Base-by-base conservation (phyloP, 2,888 invertebrate genomes). In the Mythimna vitellina region DNA sequence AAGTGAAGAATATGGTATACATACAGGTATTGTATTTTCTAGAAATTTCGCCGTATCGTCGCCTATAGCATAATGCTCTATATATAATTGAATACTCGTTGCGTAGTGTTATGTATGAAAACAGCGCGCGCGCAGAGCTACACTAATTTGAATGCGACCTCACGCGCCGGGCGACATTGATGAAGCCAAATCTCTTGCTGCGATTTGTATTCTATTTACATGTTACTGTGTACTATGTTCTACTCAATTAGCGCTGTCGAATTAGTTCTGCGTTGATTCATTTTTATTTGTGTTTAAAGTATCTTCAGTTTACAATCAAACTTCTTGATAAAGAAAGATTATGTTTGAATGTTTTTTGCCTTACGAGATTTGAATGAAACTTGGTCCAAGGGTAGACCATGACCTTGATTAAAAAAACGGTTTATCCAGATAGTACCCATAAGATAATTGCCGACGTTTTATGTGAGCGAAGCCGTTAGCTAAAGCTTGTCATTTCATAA, bases 91-190 rank as follows among this genome's bases (percentile, higher is more conserved):
- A 76, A 73, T 67, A 77, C 61, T 57, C 46, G 60, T 74, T 70
- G 64, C 70, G 53, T 69, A 78, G 73, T 66, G 57, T 67, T 65
- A 63, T 73, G 72, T 75, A 71, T 73, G 76, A 80, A 84, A 79
- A 71, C 56, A 68, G 76, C 85, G 88, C 82, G 79, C 84, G 84
- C 87, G 86, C 88, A 86, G 61, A 71, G 73, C 77, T 80, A 73
- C 73, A 80, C 80, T 92, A 90, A 92, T 93, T 90, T 88, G 91
- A 93, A 93, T 93, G 94, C 93, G 90, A 85, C 89, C 90, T 92
- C 93, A 93, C 91, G 91, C 84, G 76, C 72, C 71, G 72, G 73
- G 76, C 87, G 81, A 82, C 86, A 76, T 81, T 67, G 75, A 29
- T 71, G 66, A 82, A 87, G 83, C 87, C 83, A 85, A 85, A 85